Evolutionary conservation across 2,113 vertebrate genomes (phyloP).

Genomic region (Erpornis zantholeuca): DNA sequence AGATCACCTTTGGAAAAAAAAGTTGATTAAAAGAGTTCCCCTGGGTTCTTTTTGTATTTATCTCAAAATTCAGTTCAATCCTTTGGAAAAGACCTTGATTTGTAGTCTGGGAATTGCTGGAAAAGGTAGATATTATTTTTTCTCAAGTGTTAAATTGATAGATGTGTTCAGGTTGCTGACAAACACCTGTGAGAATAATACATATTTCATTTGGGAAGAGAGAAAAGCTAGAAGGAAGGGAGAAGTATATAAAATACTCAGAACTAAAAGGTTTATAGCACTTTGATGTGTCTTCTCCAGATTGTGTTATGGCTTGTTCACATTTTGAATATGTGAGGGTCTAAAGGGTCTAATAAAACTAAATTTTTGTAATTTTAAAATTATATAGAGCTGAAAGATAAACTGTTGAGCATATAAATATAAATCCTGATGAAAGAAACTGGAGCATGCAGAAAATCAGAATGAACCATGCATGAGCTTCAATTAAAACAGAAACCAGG

Average conservation of each 20-base stretch:
- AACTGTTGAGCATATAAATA: background rate
- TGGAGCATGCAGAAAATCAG: background rate
- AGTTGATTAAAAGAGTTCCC: rapidly evolving
- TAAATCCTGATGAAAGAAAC: background rate
- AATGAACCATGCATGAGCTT: background rate
- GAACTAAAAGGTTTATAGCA: background rate
- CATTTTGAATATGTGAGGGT: background rate
- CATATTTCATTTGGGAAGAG: background rate
- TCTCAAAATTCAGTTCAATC: background rate
- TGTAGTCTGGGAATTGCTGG: background rate
- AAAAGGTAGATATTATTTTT: background rate
- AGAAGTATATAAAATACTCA: background rate
- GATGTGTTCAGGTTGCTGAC: background rate
- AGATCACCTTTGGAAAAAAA: background rate
- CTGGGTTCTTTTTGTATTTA: background rate
- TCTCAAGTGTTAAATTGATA: background rate
- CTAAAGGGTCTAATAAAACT: background rate
- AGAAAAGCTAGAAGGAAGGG: background rate
- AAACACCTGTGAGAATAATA: background rate
- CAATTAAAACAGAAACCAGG: background rate
- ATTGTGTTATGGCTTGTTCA: background rate
- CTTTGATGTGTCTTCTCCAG: background rate
- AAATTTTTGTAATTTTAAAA: background rate
- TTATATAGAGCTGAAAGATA: background rate
- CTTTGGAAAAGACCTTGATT: background rate